These are phyloP conservation scores for Athalia circularis DNA, from an alignment of 2,888 invertebrate genomes.

Conservation along the genomic window DNA sequence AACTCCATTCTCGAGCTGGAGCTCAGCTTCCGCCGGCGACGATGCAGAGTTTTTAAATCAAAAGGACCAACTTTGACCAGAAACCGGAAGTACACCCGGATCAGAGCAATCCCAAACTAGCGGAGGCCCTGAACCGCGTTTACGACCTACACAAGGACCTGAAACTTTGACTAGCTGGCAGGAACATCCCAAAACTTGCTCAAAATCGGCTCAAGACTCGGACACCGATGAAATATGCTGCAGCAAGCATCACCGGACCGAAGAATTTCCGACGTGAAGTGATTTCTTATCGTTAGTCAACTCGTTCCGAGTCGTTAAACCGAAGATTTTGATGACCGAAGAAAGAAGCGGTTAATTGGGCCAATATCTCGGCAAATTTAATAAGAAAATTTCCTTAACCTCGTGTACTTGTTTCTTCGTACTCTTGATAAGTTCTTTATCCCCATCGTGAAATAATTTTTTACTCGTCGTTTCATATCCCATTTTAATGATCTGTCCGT, in stretches of 20 bases:
- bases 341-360: too few species aligned
- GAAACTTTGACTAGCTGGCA: conserved; percentile 2
- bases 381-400: neutral
- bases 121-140: neutral
- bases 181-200: conserved; percentile 14
- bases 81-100: conserved; percentile 31
- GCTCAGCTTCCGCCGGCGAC: conserved; percentile 33
- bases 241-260: conserved; percentile 12
- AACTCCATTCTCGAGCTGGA: conserved; percentile 11
- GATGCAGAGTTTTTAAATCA: conserved; percentile 32
- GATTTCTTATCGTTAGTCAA: too few species aligned
- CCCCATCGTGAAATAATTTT: conserved; percentile 6
- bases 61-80: conserved; percentile 21
- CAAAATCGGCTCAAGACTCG: conserved; percentile 1
- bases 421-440: neutral
- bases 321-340: too few species aligned
- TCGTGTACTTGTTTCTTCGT: neutral
- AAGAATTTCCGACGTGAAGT: too few species aligned
- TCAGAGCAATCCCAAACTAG: conserved; percentile 28
- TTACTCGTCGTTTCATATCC: conserved; percentile 17
- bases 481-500: conserved; percentile 11
- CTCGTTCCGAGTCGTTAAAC: too few species aligned
- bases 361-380: too few species aligned
- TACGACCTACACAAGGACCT: neutral
- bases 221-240: neutral